Base-by-base conservation (phyloP, 2,888 invertebrate genomes). In the Ectemnius cavifrons region DNA sequence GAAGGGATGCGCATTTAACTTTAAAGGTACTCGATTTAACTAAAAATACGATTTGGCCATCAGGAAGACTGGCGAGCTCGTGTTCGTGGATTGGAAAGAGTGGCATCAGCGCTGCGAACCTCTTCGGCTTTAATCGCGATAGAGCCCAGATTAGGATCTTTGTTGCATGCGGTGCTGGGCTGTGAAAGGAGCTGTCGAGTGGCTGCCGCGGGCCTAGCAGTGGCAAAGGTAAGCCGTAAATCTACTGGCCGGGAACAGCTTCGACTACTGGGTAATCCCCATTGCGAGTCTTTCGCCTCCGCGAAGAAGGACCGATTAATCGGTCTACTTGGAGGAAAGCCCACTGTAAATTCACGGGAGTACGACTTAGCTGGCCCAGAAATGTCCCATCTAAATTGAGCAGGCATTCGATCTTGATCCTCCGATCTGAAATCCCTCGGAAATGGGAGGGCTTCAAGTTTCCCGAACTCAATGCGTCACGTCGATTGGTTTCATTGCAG, bases 151-250 rank as follows among this genome's bases (percentile, higher is more conserved):
- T 91, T 95, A 84, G 92, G 93, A 78, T 92, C 93, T 37, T 92
- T 95, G 75, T 91, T 96, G 70, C 92, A 93, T 81, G 93, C 94
- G 37, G 90, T 94, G 63, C 91, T 96, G 20, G 92, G 94, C 47
- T 94, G 94, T 73, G 95, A 95, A 89, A 92, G 93, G 72, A 93
- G 84, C 87, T 92, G 89, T 87, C 91, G 86, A 86, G 92, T 91
- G 23, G 92, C 86, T 82, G 91, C 88, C 87, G 92, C 87, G 72
- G 93, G 85, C 81, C 91, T 86, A 85, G 88, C 81, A 84, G 92
- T 90, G 13, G 89, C 89, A 11, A 84, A 88, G 80, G 88, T 89
- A 82, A 84, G 66, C 79, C 76, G 59, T 77, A 75, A 75, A 49
- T 81, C 56, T 61, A 37, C 46, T 45, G 57, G 67, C 28, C 18